These are phyloP conservation scores for Mustela nigripes DNA, from an alignment of 2,113 vertebrate species.

Conservation along the genomic window DNA sequence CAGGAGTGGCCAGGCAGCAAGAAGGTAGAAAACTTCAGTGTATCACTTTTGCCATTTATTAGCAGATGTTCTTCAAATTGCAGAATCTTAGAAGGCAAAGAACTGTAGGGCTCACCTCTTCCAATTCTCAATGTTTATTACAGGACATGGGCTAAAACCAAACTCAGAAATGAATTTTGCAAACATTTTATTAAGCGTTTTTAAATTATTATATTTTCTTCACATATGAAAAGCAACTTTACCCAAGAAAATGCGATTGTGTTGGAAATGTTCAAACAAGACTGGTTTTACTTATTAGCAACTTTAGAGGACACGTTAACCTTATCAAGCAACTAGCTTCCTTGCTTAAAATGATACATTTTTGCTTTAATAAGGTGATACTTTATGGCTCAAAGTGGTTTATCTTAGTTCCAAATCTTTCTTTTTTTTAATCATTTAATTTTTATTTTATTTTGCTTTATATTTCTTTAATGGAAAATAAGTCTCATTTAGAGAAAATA, in stretches of 20 bases:
- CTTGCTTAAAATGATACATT: not conserved
- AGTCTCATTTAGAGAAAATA: too few species aligned
- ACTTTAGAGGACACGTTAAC: not conserved
- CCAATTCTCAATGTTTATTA: not conserved
- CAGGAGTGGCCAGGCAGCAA: not conserved
- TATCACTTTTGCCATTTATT: not conserved
- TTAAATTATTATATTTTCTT: not conserved
- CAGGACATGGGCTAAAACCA: not conserved
- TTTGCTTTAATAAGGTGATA: not conserved
- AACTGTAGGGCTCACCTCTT: not conserved
- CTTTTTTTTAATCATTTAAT: too few species aligned
- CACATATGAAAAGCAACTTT: not conserved
- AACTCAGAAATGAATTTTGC: not conserved
- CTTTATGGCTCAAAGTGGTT: not conserved
- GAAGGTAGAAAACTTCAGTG: not conserved
- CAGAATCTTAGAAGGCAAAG: not conserved
- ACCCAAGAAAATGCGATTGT: not conserved
- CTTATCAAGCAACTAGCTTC: not conserved
- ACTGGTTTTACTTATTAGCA: not conserved
- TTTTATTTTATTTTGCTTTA: too few species aligned
- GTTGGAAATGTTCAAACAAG: not conserved
- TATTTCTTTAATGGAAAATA: too few species aligned
- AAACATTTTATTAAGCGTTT: not conserved
- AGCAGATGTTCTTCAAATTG: not conserved
- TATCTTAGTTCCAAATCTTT: not conserved